Evolutionary conservation across 2,888 invertebrate genomes (phyloP).

Genomic region (Drosophila planitibia): DNA sequence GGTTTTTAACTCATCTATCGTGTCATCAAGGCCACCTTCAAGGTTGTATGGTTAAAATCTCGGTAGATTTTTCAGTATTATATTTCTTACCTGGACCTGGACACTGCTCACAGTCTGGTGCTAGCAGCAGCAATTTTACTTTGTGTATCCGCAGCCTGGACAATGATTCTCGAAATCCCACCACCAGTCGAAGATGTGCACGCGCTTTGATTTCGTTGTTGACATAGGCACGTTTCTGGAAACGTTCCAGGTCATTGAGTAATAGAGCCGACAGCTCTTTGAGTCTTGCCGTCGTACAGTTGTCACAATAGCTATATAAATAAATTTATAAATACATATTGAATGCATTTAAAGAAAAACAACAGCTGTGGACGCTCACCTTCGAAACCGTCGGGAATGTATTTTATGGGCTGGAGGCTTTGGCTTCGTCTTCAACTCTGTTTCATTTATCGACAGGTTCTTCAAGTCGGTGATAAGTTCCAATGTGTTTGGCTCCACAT

Average conservation of each 20-base stretch:
- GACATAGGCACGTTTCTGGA: slow-evolving; percentile 88
- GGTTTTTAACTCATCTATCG: slow-evolving; percentile 86
- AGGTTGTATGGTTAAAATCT: neutral
- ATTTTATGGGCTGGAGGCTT: slow-evolving; percentile 1
- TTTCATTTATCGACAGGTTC: slow-evolving; percentile 3
- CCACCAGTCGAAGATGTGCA: slow-evolving; percentile 87
- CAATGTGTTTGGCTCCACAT: neutral
- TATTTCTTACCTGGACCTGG: slow-evolving; percentile 63
- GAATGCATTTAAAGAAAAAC: neutral
- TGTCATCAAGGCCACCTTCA: slow-evolving; percentile 87
- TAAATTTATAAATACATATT: neutral
- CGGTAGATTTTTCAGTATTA: neutral
- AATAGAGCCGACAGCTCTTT: slow-evolving; percentile 86
- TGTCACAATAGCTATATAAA: slow-evolving; percentile 87
- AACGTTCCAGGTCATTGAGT: slow-evolving; percentile 87
- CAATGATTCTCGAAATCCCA: slow-evolving; percentile 88
- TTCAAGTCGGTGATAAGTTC: slow-evolving; percentile 6
- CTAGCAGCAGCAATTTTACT: slow-evolving; percentile 88
- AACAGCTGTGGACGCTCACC: slow-evolving; percentile 53
- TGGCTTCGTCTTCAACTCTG: neutral
- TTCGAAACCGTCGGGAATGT: slow-evolving; percentile 81
- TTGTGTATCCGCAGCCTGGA: slow-evolving; percentile 87
- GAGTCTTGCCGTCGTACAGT: slow-evolving; percentile 87
- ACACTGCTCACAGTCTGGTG: slow-evolving; percentile 88
- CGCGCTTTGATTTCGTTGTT: slow-evolving; percentile 87